Conservation (phyloP, 2,113 vertebrate species). For the Isichthys henryi region DNA sequence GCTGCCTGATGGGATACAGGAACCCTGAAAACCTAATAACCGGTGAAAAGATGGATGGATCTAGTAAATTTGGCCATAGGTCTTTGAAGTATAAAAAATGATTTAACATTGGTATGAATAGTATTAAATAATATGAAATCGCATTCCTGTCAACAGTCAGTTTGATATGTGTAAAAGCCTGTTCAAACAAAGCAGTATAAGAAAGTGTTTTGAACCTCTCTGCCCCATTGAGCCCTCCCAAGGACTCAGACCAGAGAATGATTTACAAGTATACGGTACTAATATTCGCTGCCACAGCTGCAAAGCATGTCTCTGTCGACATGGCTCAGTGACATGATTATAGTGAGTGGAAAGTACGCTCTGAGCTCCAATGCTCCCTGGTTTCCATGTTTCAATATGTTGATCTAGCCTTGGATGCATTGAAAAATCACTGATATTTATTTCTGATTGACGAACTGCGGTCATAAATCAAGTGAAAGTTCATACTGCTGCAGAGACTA, state of each 20-base stretch:
- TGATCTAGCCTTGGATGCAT: slow-evolving; percentile 24
- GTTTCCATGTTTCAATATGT: not conserved
- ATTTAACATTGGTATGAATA: not conserved
- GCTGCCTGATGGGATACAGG: not conserved
- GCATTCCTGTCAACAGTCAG: not conserved
- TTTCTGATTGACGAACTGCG: slow-evolving; percentile 43
- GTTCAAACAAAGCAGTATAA: not conserved
- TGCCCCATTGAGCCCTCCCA: not conserved
- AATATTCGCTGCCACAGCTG: not conserved
- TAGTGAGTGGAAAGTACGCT: not conserved
- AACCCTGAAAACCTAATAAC: not conserved
- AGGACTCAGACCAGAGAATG: not conserved
- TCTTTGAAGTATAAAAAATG: not conserved
- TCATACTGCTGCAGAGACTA: slow-evolving; percentile 33
- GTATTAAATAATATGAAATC: not conserved
- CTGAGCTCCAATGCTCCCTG: not conserved
- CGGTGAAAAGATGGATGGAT: not conserved
- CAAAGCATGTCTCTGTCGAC: not conserved
- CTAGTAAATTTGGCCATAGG: not conserved
- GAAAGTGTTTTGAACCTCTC: not conserved
- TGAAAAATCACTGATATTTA: slow-evolving; percentile 32
- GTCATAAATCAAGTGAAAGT: slow-evolving; percentile 43
- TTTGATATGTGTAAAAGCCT: not conserved
- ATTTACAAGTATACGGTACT: not conserved
- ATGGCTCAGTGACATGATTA: slow-evolving; percentile 12